phyloP scores from a whole-genome alignment of 2,113 vertebrate genomes.

The Castor canadensis region DNA sequence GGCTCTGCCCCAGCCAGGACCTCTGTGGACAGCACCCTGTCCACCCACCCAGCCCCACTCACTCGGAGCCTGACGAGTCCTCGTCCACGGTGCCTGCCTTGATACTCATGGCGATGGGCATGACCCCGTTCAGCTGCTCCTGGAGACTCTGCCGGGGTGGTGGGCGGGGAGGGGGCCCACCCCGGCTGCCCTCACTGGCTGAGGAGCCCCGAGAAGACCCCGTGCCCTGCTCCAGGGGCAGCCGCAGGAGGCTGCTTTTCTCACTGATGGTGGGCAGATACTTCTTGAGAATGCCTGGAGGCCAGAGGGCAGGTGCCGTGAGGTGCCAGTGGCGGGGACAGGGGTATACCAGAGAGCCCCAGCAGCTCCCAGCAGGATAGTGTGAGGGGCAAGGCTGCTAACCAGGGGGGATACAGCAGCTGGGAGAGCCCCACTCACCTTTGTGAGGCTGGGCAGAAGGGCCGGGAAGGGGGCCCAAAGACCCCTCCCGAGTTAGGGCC shows the following conservation, averaged over 20 bases:
- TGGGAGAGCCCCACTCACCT: slow-evolving; percentile 80
- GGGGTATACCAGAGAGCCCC: background rate
- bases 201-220: slow-evolving; percentile 86
- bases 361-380: background rate
- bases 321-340: background rate
- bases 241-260: slow-evolving; percentile 86
- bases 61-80: slow-evolving; percentile 97
- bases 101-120: slow-evolving; percentile 91
- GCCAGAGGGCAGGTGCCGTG: background rate
- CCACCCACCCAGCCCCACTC: slow-evolving; percentile 81
- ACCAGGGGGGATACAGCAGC: background rate
- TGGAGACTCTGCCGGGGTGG: slow-evolving; percentile 81
- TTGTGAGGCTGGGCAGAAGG: slow-evolving; percentile 87
- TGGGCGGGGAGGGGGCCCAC: background rate
- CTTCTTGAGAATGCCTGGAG: slow-evolving; percentile 92
- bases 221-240: slow-evolving; percentile 85
- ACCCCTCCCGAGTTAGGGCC: slow-evolving; percentile 75
- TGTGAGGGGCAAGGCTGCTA: background rate
- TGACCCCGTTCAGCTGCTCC: slow-evolving; percentile 88
- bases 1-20: background rate
- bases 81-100: slow-evolving; percentile 91
- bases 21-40: background rate
- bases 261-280: slow-evolving; percentile 91
- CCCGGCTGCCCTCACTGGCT: slow-evolving; percentile 83
- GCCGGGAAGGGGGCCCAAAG: slow-evolving; percentile 84